Evolutionary conservation across 2,888 invertebrate species (phyloP), one percentile per base, ranked within the genome.

Genomic region (Sialis lutaria): DNA sequence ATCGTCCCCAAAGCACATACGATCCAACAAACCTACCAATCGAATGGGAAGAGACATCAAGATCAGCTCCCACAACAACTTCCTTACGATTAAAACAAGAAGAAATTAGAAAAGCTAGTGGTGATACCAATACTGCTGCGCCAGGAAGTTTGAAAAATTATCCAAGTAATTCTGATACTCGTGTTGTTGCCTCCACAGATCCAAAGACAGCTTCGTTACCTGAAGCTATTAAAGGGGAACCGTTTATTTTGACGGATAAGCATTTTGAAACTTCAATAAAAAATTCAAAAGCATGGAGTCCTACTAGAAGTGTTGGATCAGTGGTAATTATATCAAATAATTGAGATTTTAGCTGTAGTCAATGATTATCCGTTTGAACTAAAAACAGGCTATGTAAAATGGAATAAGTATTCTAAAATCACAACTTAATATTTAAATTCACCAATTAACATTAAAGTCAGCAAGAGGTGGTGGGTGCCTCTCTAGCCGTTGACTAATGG

Each of bases 231-330:
- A 53, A 51, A 5, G 59, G 63, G 1, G 64, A 65, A 32, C 58
- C 64, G 3, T 58, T 73, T 45, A 76, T 74, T 59, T 65, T 79
- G 12, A 69, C 73, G 10, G 76, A 75, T 8, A 81, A 79, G 62
- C 76, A 75, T 60, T 79, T 75, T 63, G 82, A 82, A 63, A 77
- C 77, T 5, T 79, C 79, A 53, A 64, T 80, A n/a, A 81, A 79
- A 56, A 84, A 85, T 64, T 84, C 84, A 13, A 74, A 84, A 57
- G 86, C 86, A 32, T 87, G 88, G 87, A 87, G 86, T 58, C 88
- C 88, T 12, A 84, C 87, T n/a, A 74, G 85, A 52, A 87, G 86
- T 58, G 86, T 86, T 6, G 88, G 88, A 7, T 87, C 87, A 30
- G 81, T 87, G 44, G 79, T 79, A 13, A 49, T 51, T 52, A 13